Evolutionary conservation across 2,797 vertebrate genomes (phyloP), one percentile per base, ranked within the genome.

Genomic region (Calcarius lapponicus): DNA sequence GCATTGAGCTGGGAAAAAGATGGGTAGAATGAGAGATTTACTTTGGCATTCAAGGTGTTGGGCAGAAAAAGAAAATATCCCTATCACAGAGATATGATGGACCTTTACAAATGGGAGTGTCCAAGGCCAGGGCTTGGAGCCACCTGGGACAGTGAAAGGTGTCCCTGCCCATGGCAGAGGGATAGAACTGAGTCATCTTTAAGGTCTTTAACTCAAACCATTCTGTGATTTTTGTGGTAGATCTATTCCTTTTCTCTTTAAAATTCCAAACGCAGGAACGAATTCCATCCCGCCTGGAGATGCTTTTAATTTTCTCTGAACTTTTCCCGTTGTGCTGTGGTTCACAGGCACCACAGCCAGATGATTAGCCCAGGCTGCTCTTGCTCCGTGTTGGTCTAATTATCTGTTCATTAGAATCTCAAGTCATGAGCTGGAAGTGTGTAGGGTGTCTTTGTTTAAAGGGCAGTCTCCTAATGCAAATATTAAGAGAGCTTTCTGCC

Each of bases 351-450:
- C 84, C 80, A 32, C 93, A 88, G 96, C 78, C 91, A 14, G 60
- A 32, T 86, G 95, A 97, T 97, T 97, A 97, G 96, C 95, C 75
- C 85, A 92, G 87, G 91, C 96, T 97, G 94, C 88, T 96, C 95
- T 94, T 17, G 51, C 91, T 97, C 97, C 25, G 18, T 86, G 91
- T 80, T 93, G 91, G 87, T 95, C 97, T 97, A 97, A 97, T 98
- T 98, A 97, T 97, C 95, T 97, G 97, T 97, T 97, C 97, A 96
- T 97, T 97, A 97, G 97, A 96, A 96, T 97, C 95, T 38, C 92
- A 93, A 88, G 95, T 86, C 97, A 83, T 71, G 95, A 97, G 97
- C 96, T 96, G 96, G 94, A 93, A 95, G 91, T 76, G 82, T 71
- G 83, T 62, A 64, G 91, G 74, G 83, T 94, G 95, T 78, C 91